These are phyloP conservation scores for Cottoperca gobio DNA, from an alignment of 2,797 vertebrate species.

Conservation along the genomic window DNA sequence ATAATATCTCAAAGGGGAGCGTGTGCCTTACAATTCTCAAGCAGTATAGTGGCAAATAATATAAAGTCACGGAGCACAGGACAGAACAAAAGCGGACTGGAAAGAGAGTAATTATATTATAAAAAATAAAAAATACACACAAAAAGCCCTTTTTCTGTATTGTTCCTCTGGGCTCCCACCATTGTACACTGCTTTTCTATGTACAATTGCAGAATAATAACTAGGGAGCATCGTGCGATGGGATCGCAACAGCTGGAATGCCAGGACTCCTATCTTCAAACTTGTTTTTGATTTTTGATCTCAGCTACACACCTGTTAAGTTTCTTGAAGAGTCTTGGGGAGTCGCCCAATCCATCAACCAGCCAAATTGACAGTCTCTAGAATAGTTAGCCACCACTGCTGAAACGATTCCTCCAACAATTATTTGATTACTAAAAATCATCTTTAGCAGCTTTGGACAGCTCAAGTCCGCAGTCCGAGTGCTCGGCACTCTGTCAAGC, in stretches of 20 bases:
- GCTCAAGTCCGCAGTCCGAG: no score
- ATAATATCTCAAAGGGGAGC: conserved; percentile 17
- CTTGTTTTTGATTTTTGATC: no score
- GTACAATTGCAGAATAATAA: neutral
- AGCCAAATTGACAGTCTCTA: neutral
- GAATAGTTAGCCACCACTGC: no score
- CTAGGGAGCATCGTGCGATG: conserved; percentile 11
- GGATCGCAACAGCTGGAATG: no score
- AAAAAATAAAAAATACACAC: neutral
- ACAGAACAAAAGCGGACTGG: neutral
- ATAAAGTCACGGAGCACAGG: conserved; percentile 4
- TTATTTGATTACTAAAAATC: no score
- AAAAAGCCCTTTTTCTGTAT: conserved; percentile 8
- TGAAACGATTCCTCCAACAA: no score
- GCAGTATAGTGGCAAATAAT: neutral
- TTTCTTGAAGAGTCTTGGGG: no score
- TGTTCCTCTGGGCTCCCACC: conserved; percentile 1
- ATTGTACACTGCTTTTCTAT: conserved; percentile 10
- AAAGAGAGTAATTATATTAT: conserved; percentile 8
- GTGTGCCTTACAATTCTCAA: conserved; percentile 14
- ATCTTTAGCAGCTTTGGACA: no score
- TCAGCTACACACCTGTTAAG: no score
- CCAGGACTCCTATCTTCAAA: no score
- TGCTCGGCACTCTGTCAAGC: no score
- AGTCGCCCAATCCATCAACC: neutral